phyloP scores from a whole-genome alignment of 2,113 vertebrate species.

The Triplophysa dalaica region DNA sequence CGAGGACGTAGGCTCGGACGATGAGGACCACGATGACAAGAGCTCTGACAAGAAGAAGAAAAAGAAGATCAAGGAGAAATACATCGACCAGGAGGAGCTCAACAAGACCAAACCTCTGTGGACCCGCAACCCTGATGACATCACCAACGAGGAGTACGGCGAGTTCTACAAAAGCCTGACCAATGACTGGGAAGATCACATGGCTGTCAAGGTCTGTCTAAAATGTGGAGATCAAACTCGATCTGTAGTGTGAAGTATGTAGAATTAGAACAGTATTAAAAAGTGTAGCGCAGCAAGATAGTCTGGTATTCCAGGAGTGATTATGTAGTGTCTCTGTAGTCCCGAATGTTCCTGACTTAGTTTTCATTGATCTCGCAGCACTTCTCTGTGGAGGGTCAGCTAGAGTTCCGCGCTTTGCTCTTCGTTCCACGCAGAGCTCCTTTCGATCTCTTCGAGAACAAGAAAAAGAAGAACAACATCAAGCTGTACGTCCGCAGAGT shows the following conservation, averaged over 20 bases:
- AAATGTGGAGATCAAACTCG: too few species aligned
- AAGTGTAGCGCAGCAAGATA: too few species aligned
- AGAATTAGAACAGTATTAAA: background rate
- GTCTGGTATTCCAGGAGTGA: background rate
- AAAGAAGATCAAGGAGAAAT: constrained; percentile 84
- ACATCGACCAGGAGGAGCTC: constrained; percentile 79
- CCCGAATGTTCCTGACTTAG: background rate
- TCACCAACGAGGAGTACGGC: constrained; percentile 92
- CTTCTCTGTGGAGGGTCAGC: constrained; percentile 95
- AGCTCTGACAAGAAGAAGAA: constrained; percentile 72
- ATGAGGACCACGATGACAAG: constrained; percentile 67
- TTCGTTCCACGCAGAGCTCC: constrained; percentile 91
- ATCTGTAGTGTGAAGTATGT: background rate
- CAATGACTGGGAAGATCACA: constrained; percentile 82
- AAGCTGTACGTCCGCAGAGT: constrained; percentile 94
- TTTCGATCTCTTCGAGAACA: constrained; percentile 93
- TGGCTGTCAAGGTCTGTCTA: constrained; percentile 73
- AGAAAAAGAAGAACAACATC: constrained; percentile 96
- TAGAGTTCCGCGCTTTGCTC: constrained; percentile 92
- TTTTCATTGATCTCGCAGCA: constrained; percentile 72
- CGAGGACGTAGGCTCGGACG: constrained; percentile 81
- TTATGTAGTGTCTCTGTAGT: background rate
- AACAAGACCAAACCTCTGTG: constrained; percentile 86
- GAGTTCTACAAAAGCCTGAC: constrained; percentile 96
- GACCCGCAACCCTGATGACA: constrained; percentile 95